Percentiles rank a stretch among this genome's conserved stretches.
These are phyloP conservation scores for Montipora capitata DNA, from an alignment of 92 coral and sea anemone species.

Conservation along the genomic window DNA sequence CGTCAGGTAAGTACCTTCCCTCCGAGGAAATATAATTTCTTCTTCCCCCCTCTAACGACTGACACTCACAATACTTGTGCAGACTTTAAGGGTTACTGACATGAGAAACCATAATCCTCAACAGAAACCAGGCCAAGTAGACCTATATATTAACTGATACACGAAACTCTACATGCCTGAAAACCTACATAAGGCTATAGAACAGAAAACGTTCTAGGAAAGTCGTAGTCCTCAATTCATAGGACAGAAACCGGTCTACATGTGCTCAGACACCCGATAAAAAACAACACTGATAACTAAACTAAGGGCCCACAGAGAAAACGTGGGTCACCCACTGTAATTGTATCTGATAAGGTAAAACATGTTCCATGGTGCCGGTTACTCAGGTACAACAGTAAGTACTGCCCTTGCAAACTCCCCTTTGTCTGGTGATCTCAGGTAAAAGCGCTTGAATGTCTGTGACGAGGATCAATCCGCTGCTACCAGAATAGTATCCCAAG, in stretches of 20 bases:
- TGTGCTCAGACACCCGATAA: neutral
- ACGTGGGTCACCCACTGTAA: neutral
- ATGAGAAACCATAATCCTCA: neutral
- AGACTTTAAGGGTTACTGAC: slow-evolving; percentile 9
- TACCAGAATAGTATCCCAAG: slow-evolving; percentile 55
- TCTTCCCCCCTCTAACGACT: slow-evolving; percentile 36
- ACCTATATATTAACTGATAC: neutral
- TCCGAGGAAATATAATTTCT: slow-evolving; percentile 57
- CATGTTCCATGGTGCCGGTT: neutral
- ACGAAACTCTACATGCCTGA: neutral
- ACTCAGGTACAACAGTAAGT: neutral
- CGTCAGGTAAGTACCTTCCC: slow-evolving; percentile 73
- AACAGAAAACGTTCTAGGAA: neutral
- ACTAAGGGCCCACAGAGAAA: slow-evolving; percentile 1
- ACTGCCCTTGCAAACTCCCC: slow-evolving; percentile 30
- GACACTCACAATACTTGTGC: slow-evolving; percentile 32
- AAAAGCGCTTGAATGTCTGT: slow-evolving; percentile 40
- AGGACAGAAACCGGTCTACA: neutral
- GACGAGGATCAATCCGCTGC: slow-evolving; percentile 83
- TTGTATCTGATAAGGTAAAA: neutral
- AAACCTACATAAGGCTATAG: neutral
- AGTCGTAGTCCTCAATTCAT: neutral
- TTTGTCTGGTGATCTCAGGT: slow-evolving; percentile 33
- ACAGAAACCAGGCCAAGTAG: neutral
- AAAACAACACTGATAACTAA: neutral